Evolutionary conservation across 2,113 vertebrate species (phyloP), one percentile per base, ranked within the genome.

Genomic region (Phrynosoma platyrhinos): DNA sequence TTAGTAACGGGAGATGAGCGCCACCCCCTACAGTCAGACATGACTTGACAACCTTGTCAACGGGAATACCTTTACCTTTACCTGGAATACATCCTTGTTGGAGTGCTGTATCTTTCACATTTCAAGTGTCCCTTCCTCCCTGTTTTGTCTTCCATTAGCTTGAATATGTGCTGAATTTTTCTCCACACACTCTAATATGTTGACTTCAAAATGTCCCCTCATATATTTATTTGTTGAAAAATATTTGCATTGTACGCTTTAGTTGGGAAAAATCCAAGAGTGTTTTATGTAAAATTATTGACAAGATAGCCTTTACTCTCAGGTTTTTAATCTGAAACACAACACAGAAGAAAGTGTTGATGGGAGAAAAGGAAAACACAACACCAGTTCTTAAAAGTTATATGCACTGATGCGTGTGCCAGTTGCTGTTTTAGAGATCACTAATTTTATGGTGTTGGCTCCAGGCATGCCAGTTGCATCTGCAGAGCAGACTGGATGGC

Each of bases 401-500:
- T 88, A 88, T 94, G 85, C 94, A 88, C 93, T 94, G 81, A 58
- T 79, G 72, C 86, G 53, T 75, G 88, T 89, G 92, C 23, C 69
- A 66, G 58, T 82, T 42, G 32, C 40, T 53, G 55, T 90, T 93
- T 86, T 85, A 88, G 89, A 92, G 90, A 91, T 91, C 87, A 89
- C 84, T 90, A 16, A 27, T 92, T 92, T 40, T 86, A 77, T 88
- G 36, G 84, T 88, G 91, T 91, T 92, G 92, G 90, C 93, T 93
- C 86, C 0, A 2, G 91, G 93, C 91, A 81, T 75, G 90, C 82
- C 64, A 91, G 78, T 93, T 92, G 87, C 91, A 92, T 95, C 89
- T 93, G 68, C 88, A 81, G 93, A 94, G 87, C 90, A 95, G 93
- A 91, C 89, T 82, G 91, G 94, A 94, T 76, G 71, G 91, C 92